A percentile compares a stretch with the other conserved stretches of the same genome.
Evolutionary conservation across 2,797 vertebrate species (phyloP).

Genomic region (Loris lydekkerianus): DNA sequence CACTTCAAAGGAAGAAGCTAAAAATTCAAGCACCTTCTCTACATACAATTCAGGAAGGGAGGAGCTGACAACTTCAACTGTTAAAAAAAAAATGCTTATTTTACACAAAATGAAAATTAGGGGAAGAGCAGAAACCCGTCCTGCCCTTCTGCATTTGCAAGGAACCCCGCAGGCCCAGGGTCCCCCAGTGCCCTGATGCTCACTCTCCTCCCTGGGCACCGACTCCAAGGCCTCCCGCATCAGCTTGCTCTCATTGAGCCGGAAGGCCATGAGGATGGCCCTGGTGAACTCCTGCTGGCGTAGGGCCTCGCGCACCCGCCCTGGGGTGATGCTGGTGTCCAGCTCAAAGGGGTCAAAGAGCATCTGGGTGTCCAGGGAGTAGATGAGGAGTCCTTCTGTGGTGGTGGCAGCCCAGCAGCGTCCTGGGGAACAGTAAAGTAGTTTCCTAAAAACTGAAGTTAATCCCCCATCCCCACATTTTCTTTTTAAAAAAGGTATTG

Average conservation of each 20-base stretch:
- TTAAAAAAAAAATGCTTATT: accelerated
- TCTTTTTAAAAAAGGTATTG: neutral
- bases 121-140: accelerated
- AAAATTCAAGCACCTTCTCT: conserved; percentile 94
- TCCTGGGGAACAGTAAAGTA: conserved; percentile 86
- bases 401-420: conserved; percentile 96
- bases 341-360: conserved; percentile 98
- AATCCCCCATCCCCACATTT: neutral
- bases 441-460: neutral
- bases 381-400: conserved; percentile 97
- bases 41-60: conserved; percentile 95
- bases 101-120: accelerated
- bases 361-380: conserved; percentile 94
- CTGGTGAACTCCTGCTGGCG: conserved; percentile 90
- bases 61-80: conserved; percentile 93
- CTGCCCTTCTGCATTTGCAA: neutral
- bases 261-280: conserved; percentile 95
- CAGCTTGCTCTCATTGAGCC: conserved; percentile 94
- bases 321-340: conserved; percentile 95
- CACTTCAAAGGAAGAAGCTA: conserved; percentile 93
- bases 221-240: conserved; percentile 94
- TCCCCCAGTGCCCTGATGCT: neutral
- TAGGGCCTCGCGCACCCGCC: conserved; percentile 91
- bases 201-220: conserved; percentile 93
- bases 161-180: accelerated